phyloP scores from a whole-genome alignment of 2,797 vertebrate species.

The Mus spretus region DNA sequence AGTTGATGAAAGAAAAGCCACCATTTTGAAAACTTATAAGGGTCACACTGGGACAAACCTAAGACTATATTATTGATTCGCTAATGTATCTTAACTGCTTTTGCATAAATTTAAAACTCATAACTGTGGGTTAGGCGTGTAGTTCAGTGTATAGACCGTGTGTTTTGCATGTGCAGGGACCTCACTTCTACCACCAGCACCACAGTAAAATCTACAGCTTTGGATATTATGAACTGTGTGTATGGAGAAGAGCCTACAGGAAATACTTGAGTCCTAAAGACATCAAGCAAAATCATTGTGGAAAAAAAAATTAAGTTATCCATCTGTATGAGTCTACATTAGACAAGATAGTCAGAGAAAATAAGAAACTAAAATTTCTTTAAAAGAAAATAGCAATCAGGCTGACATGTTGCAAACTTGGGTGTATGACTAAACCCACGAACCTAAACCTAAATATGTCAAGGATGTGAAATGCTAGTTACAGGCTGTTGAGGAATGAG shows the following conservation, averaged over 20 bases:
- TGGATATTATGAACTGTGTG: not conserved
- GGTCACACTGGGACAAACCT: not conserved
- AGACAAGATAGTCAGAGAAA: not conserved
- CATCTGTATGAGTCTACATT: not conserved
- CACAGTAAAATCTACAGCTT: not conserved
- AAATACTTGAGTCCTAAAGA: conserved; percentile 27
- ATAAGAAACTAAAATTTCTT: conserved; percentile 32
- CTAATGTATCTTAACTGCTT: not conserved
- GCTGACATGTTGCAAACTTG: conserved; percentile 16
- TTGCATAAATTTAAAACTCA: conserved; percentile 21
- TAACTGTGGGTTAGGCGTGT: not conserved
- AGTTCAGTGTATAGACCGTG: not conserved
- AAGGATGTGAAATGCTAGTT: not conserved
- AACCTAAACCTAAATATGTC: not conserved
- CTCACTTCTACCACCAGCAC: not conserved
- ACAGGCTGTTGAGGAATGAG: not conserved
- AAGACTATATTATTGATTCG: not conserved
- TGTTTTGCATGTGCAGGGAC: not conserved
- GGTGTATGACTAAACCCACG: not conserved
- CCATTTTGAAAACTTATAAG: conserved; percentile 27
- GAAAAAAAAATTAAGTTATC: conserved; percentile 20
- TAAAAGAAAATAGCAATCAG: not conserved
- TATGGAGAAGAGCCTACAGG: not conserved
- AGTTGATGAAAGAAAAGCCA: not conserved
- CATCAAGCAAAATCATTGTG: conserved; percentile 46